Evolutionary conservation across 2,113 vertebrate genomes (phyloP).

Genomic region (Ifrita kowaldi): DNA sequence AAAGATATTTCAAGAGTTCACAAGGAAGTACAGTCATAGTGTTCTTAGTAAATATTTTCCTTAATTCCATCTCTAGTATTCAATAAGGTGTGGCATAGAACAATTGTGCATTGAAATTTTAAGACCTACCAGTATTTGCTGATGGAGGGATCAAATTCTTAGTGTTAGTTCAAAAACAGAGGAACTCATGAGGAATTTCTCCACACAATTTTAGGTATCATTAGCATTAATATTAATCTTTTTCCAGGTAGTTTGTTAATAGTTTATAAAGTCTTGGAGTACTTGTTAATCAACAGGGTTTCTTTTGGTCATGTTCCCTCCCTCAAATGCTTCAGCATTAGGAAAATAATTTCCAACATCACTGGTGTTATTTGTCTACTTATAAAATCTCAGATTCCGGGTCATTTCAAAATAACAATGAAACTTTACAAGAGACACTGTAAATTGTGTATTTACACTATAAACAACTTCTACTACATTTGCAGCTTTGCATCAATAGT

Average conservation of each 20-base stretch:
- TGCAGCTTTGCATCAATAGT: background rate
- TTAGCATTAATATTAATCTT: background rate
- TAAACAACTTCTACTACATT: background rate
- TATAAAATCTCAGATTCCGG: background rate
- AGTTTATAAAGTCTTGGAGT: background rate
- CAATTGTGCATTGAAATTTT: background rate
- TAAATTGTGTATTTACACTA: slow-evolving; percentile 24
- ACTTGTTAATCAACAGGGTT: background rate
- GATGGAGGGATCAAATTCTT: background rate
- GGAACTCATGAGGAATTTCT: background rate
- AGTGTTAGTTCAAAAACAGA: background rate
- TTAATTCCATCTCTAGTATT: background rate
- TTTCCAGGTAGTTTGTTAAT: background rate
- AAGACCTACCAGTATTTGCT: background rate
- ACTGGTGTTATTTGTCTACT: background rate
- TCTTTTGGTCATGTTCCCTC: background rate
- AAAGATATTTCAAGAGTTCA: background rate
- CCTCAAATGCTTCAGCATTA: background rate
- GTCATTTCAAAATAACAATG: background rate
- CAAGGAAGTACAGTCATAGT: background rate
- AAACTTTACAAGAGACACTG: background rate
- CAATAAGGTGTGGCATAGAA: background rate
- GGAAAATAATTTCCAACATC: background rate
- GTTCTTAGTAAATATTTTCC: background rate
- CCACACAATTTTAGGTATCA: background rate